Base-by-base conservation (phyloP, 1,140 invertebrate genomes). In the Temnothorax nylanderi region DNA sequence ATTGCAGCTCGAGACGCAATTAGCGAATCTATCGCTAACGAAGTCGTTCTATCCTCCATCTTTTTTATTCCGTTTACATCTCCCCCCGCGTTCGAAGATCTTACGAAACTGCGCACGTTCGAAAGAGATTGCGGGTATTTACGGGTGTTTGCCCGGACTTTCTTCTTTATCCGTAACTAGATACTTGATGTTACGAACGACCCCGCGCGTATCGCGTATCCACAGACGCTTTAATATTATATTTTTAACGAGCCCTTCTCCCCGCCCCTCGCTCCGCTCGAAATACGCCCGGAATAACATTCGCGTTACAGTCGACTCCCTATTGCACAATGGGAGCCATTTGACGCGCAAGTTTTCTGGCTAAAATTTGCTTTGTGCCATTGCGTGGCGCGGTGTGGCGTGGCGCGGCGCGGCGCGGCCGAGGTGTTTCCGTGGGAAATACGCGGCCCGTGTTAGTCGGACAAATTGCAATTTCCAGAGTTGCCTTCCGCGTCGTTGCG, bases 401-500 rank as follows among this genome's bases (percentile, higher is more conserved):
- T 5, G 72, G 56, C 37, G 37, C 21, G 65, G 47, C 62, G 11
- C 37, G 37, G 16, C 51, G 67, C 78, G 54, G 80, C 65, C 54
- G 69, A 75, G 69, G 80, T 84, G 80, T 84, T 84, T 84, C 56
- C 80, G 69, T 88, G 90, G 82, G 64, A 67, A 78, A 77, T 67
- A 44, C 77, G 60, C 76, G 64, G 87, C 85, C 72, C 87, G 89
- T 90, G 88, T 90, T 91, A 90, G 82, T 76, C 75, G 58, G 58
- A 82, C 81, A 86, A 90, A 90, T 90, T 78, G 81, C 86, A 77
- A 88, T 90, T 88, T 86, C 58, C 32, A 56, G 56, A 74, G 81
- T 90, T 78, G 62, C 86, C 88, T 85, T 87, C 74, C 88, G 54
- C 58, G 56, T 78, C 74, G 49, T 85, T 78, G 62, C 47, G 18